phyloP scores from a whole-genome alignment of 2,113 vertebrate genomes.

The Todiramphus chloris region DNA sequence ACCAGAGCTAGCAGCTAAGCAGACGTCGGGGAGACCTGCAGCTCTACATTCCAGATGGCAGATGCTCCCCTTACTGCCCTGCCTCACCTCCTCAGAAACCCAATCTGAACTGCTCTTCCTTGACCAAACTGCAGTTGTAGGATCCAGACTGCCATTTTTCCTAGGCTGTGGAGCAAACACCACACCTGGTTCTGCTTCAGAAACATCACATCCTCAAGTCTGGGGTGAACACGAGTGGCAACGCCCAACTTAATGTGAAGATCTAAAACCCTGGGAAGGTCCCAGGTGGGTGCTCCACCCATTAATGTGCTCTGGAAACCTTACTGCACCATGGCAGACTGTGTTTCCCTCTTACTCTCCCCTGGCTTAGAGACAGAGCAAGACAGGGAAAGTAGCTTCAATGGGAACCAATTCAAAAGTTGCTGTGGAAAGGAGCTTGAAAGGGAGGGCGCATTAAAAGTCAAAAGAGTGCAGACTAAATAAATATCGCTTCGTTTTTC shows the following conservation, averaged over 20 bases:
- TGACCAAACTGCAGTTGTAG: background rate
- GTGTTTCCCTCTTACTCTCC: background rate
- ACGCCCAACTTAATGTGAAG: background rate
- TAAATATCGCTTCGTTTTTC: slow-evolving; percentile 2
- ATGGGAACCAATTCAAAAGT: background rate
- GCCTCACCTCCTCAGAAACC: background rate
- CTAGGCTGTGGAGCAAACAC: background rate
- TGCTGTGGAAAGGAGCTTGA: background rate
- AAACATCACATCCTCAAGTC: background rate
- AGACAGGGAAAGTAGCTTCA: background rate
- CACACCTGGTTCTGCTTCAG: background rate
- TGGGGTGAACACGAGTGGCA: background rate
- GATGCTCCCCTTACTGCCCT: background rate
- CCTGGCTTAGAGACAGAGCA: background rate
- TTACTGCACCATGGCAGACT: background rate
- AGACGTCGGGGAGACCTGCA: background rate
- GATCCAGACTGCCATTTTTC: background rate
- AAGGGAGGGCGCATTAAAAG: background rate
- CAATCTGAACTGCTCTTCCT: background rate
- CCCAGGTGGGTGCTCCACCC: background rate
- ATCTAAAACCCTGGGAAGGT: background rate
- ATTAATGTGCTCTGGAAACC: background rate
- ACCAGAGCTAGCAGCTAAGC: background rate
- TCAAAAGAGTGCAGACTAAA: background rate
- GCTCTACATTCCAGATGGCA: background rate